Base-by-base conservation (phyloP, 2,888 invertebrate species). In the Choreutis nemorana region DNA sequence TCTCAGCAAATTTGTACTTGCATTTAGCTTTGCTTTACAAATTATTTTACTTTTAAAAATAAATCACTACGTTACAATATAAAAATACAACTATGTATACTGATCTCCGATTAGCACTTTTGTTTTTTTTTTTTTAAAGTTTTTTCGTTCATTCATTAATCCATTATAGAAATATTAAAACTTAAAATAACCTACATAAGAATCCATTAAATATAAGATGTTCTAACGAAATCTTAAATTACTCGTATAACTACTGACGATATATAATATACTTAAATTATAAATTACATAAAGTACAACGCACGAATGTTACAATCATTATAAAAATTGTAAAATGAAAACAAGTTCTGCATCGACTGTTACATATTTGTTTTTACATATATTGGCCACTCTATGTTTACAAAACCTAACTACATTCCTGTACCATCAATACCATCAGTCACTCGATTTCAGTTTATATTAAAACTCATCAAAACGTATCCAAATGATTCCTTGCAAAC, bases 391-490 rank as follows among this genome's bases (percentile, higher is more conserved):
- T 50, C 53, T 67, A n/a, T n/a, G n/a, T n/a, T 48, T 77, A 77
- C 58, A 77, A 77, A 75, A 72, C 68, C 59, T 68, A 70, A 42
- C 58, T 66, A 61, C 54, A 47, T 71, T 72, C 72, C 71, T 73
- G 72, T 72, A 66, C 55, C 62, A 52, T 72, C 75, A 73, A 68
- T 72, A 61, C 72, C 57, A 60, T 54, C 44, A 26, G 44, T 44
- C 41, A 46, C 45, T 48, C 55, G 60, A 67, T 67, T 70, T 67
- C 55, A 66, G 55, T 56, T 45, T 52, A 51, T 55, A 57, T 51
- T 47, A 41, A 40, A 57, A 61, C 58, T 42, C 43, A 55, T 59
- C n/a, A n/a, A n/a, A n/a, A n/a, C n/a, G n/a, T n/a, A n/a, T n/a
- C n/a, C n/a, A n/a, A n/a, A n/a, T n/a, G n/a, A n/a, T n/a, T n/a